phyloP scores from a whole-genome alignment of 92 coral and sea anemone genomes.

The Porites lobata region DNA sequence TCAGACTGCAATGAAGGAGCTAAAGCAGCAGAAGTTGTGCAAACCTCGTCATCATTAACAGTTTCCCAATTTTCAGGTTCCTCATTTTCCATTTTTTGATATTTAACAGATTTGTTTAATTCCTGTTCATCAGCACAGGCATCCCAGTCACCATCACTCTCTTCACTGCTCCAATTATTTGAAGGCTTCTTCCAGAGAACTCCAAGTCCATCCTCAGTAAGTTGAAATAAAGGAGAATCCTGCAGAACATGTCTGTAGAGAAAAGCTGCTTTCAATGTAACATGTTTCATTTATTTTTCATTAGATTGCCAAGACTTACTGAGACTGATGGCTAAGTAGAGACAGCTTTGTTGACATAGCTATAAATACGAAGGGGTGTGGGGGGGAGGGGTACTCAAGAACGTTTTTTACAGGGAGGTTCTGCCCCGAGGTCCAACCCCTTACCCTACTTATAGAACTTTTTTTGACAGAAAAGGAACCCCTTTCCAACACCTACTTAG shows the following conservation, averaged over 20 bases:
- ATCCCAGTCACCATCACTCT: constrained; percentile 58
- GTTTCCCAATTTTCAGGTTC: constrained; percentile 27
- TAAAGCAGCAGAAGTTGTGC: background rate
- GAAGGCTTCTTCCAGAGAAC: constrained; percentile 67
- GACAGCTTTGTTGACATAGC: too few species aligned
- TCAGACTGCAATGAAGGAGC: background rate
- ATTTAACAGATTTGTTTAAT: background rate
- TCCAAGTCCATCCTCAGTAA: constrained; percentile 69
- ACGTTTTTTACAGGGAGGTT: too few species aligned
- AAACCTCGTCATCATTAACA: background rate
- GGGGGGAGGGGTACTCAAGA: too few species aligned
- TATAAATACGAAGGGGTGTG: too few species aligned
- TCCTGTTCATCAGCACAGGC: background rate
- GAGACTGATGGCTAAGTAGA: too few species aligned
- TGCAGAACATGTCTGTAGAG: constrained; percentile 63
- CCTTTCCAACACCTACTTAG: too few species aligned
- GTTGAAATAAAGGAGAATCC: constrained; percentile 43
- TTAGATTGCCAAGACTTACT: too few species aligned
- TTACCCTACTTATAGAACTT: too few species aligned
- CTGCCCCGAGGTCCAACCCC: too few species aligned
- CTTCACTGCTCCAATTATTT: constrained; percentile 70
- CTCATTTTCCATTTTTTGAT: background rate
- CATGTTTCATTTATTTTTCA: too few species aligned
- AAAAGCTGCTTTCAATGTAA: background rate
- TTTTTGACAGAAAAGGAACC: too few species aligned